These are phyloP conservation scores for Leptocoma aspasia DNA, from an alignment of 2,113 vertebrate genomes.

Conservation along the genomic window DNA sequence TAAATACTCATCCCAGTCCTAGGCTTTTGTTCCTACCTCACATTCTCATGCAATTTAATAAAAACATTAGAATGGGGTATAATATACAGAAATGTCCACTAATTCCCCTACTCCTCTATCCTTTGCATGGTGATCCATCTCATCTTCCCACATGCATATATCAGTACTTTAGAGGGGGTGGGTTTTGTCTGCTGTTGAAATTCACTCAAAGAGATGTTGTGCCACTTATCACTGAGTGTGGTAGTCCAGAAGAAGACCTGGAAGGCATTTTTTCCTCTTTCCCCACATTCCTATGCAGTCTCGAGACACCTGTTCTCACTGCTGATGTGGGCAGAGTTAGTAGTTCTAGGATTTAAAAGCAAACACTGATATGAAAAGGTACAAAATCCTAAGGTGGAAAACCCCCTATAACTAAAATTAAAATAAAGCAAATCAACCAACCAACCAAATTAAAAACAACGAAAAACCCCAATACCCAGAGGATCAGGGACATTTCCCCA, in stretches of 20 bases:
- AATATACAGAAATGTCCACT: background rate
- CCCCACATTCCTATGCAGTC: fast-evolving
- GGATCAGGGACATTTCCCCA: background rate
- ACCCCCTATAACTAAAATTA: background rate
- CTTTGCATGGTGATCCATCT: background rate
- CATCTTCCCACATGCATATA: background rate
- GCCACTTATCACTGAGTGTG: background rate
- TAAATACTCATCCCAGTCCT: background rate
- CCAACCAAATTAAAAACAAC: background rate
- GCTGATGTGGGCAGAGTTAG: background rate
- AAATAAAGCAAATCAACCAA: background rate
- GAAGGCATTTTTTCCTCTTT: background rate
- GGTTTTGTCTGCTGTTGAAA: background rate
- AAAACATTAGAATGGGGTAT: background rate
- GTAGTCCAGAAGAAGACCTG: background rate
- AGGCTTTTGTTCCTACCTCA: background rate
- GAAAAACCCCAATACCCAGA: background rate
- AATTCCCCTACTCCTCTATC: background rate
- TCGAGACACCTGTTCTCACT: background rate
- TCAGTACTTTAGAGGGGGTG: too few species aligned
- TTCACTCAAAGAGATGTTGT: background rate
- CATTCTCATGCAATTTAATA: background rate
- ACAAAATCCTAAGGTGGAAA: background rate
- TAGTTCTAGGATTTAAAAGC: background rate
- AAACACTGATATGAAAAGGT: background rate